Conservation (phyloP, 2,888 invertebrate genomes). For the Cheilosia impressa region DNA sequence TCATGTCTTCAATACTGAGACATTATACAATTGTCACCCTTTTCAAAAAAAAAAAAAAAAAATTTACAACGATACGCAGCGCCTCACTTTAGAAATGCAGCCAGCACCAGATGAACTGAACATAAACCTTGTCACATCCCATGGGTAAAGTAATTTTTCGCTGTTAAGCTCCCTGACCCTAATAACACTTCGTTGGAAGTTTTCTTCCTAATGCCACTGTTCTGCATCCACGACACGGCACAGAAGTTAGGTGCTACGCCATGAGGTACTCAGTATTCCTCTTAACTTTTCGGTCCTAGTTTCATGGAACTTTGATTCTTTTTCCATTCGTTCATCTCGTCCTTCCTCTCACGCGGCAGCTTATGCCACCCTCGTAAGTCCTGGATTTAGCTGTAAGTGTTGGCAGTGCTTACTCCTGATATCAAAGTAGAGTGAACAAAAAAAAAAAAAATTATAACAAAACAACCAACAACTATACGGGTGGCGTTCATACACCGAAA, state of each 20-base stretch:
- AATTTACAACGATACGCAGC: no score
- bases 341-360: conserved; percentile 27
- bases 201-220: conserved; percentile 66
- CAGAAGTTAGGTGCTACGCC: conserved; percentile 69
- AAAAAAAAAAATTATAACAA: conserved; percentile 52
- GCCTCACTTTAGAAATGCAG: no score
- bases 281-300: conserved; percentile 70
- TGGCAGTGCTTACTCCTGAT: conserved; percentile 69
- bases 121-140: background rate
- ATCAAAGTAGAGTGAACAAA: conserved; percentile 66
- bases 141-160: conserved; percentile 25
- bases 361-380: conserved; percentile 50
- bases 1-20: no score
- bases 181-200: background rate
- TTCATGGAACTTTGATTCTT: conserved; percentile 72
- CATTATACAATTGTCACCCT: no score
- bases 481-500: conserved; percentile 45
- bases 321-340: conserved; percentile 57
- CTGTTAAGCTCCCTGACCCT: conserved; percentile 3
- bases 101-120: no score
- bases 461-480: conserved; percentile 38
- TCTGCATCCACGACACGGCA: conserved; percentile 9
- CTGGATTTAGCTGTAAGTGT: conserved; percentile 72
- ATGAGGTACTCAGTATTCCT: conserved; percentile 66
- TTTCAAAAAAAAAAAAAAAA: no score